These are phyloP conservation scores for Cylloceria caligata DNA, from an alignment of 2,888 invertebrate species.

Conservation along the genomic window DNA sequence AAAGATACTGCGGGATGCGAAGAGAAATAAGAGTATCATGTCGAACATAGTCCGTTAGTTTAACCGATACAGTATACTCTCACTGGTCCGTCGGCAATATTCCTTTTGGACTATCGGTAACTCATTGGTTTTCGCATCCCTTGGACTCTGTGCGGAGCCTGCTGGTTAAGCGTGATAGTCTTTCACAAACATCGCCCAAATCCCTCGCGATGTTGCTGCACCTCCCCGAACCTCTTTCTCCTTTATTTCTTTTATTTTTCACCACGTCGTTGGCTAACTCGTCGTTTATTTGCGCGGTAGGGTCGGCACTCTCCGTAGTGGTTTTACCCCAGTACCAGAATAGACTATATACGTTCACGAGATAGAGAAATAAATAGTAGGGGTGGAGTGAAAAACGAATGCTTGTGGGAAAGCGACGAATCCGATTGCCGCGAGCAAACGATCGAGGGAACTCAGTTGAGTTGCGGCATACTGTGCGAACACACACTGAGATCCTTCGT, in stretches of 20 bases:
- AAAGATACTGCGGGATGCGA: not conserved
- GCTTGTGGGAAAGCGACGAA: slow-evolving; percentile 31
- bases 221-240: slow-evolving; percentile 4
- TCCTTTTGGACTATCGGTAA: slow-evolving; percentile 76
- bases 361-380: slow-evolving; percentile 47
- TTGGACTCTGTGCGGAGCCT: slow-evolving; percentile 51
- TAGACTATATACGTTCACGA: not conserved
- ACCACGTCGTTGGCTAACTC: slow-evolving; percentile 42
- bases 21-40: not conserved
- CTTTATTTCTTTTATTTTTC: slow-evolving; percentile 27
- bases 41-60: slow-evolving; percentile 23
- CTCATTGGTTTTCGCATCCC: slow-evolving; percentile 76
- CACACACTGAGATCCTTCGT: slow-evolving; percentile 10
- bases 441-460: slow-evolving; percentile 12
- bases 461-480: not conserved
- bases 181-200: slow-evolving; percentile 44
- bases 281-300: slow-evolving; percentile 57
- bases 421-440: slow-evolving; percentile 35
- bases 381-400: slow-evolving; percentile 20
- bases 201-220: slow-evolving; percentile 27
- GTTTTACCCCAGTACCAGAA: slow-evolving; percentile 38
- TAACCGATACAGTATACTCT: slow-evolving; percentile 41
- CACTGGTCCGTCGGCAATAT: slow-evolving; percentile 21
- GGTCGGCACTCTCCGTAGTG: slow-evolving; percentile 31
- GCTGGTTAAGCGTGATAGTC: slow-evolving; percentile 42